These are phyloP conservation scores for Ibidorhyncha struthersii DNA, from an alignment of 2,113 vertebrate species.

Conservation along the genomic window DNA sequence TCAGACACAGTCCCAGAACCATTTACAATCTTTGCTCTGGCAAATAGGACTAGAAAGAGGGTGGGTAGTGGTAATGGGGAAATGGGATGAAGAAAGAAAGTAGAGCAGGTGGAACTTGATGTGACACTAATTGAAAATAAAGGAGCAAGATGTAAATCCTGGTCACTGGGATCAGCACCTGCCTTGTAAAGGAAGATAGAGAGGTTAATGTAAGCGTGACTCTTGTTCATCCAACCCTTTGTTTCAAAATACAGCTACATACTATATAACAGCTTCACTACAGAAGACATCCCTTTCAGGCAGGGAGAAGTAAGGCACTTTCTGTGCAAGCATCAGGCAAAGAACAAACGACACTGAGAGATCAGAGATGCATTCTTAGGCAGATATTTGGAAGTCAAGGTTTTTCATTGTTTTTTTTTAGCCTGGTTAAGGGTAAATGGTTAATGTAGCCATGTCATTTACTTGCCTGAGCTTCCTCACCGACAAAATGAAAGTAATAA, in stretches of 20 bases:
- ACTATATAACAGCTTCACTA: background rate
- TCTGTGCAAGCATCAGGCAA: background rate
- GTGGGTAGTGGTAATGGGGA: background rate
- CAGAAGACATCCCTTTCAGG: background rate
- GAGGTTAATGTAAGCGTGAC: background rate
- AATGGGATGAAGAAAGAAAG: background rate
- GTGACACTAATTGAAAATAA: background rate
- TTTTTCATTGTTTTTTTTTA: background rate
- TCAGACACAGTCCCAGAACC: background rate
- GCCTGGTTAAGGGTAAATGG: background rate
- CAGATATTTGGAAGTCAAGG: background rate
- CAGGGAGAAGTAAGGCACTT: background rate
- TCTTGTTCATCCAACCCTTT: fast-evolving
- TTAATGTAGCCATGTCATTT: background rate
- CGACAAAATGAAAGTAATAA: background rate
- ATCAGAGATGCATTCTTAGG: background rate
- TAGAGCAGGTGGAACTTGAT: background rate
- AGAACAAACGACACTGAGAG: background rate
- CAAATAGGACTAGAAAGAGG: background rate
- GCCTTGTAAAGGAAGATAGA: background rate
- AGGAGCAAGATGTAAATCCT: background rate
- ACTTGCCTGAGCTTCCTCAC: background rate
- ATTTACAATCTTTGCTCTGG: background rate
- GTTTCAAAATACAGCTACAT: background rate
- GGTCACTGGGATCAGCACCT: background rate